phyloP scores from a whole-genome alignment of 1,140 invertebrate species.

The Aricia agestis region DNA sequence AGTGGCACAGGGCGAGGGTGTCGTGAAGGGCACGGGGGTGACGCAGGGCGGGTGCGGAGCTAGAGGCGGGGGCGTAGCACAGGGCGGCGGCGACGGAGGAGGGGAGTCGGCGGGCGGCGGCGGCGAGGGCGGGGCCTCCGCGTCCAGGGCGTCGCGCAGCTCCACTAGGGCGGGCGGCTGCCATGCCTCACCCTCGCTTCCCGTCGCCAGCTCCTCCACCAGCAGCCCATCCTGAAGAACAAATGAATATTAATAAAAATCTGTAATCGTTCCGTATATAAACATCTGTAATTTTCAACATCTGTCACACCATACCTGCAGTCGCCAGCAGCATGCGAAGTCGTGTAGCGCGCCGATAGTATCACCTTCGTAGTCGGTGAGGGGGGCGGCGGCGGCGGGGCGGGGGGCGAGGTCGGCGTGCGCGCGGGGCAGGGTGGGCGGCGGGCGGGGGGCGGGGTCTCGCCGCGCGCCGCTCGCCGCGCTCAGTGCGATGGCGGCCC shows the following conservation, averaged over 20 bases:
- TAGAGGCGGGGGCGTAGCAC: constrained; percentile 38
- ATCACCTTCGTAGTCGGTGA: constrained; percentile 53
- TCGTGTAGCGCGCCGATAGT: constrained; percentile 59
- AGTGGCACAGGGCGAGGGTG: constrained; percentile 23
- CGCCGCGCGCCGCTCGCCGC: constrained; percentile 24
- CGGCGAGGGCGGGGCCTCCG: constrained; percentile 39
- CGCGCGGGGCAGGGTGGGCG: constrained; percentile 46
- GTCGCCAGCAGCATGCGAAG: constrained; percentile 55
- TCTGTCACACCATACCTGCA: constrained; percentile 32
- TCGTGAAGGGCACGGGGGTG: constrained; percentile 21
- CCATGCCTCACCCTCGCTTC: neutral
- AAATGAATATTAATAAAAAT: neutral
- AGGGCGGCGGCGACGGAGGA: constrained; percentile 29
- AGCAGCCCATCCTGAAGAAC: constrained; percentile 38
- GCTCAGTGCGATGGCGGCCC: constrained; percentile 34
- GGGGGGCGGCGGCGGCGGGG: constrained; percentile 42
- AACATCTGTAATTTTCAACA: no score
- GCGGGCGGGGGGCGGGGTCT: constrained; percentile 27
- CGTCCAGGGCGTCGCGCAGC: constrained; percentile 44
- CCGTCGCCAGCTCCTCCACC: constrained; percentile 42
- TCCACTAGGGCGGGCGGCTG: constrained; percentile 36
- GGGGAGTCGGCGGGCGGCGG: constrained; percentile 27
- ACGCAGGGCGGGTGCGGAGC: constrained; percentile 28
- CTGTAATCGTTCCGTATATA: no score
- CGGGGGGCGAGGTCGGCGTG: constrained; percentile 63